Conservation (phyloP, 2,113 vertebrate species). For the Campylomormyrus numenius region DNA sequence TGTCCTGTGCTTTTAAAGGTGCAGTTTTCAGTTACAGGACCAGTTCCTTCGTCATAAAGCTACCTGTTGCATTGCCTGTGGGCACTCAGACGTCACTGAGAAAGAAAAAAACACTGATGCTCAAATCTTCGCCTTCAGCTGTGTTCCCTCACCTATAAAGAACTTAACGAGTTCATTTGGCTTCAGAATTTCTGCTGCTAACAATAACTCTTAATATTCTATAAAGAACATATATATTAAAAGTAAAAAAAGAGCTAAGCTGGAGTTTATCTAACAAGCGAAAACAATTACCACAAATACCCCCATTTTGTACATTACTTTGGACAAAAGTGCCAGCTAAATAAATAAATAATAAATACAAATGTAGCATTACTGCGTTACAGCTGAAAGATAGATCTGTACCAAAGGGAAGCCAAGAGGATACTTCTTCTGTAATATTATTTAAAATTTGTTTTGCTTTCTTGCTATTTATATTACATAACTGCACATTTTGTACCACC, state of each 20-base stretch:
- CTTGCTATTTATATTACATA: background rate
- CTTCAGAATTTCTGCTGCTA: background rate
- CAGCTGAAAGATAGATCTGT: background rate
- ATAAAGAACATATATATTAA: background rate
- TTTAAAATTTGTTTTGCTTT: background rate
- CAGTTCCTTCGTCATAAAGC: background rate
- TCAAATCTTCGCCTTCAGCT: background rate
- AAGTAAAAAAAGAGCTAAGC: background rate
- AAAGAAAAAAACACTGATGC: background rate
- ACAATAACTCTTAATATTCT: background rate
- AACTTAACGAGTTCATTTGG: background rate
- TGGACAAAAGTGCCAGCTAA: background rate
- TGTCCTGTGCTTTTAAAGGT: background rate
- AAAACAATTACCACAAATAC: background rate
- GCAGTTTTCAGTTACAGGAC: background rate
- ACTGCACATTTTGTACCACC: background rate
- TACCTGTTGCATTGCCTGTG: background rate
- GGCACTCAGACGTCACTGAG: background rate
- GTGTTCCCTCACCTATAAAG: background rate
- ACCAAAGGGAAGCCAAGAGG: background rate
- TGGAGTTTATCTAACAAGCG: background rate
- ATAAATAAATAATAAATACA: background rate
- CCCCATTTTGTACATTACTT: background rate
- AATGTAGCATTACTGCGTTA: background rate
- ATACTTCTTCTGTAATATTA: background rate